A percentile compares a stretch with the other conserved stretches of the same genome.
These are phyloP conservation scores for Camponotus floridanus DNA, from an alignment of 1,140 invertebrate genomes.

Conservation along the genomic window DNA sequence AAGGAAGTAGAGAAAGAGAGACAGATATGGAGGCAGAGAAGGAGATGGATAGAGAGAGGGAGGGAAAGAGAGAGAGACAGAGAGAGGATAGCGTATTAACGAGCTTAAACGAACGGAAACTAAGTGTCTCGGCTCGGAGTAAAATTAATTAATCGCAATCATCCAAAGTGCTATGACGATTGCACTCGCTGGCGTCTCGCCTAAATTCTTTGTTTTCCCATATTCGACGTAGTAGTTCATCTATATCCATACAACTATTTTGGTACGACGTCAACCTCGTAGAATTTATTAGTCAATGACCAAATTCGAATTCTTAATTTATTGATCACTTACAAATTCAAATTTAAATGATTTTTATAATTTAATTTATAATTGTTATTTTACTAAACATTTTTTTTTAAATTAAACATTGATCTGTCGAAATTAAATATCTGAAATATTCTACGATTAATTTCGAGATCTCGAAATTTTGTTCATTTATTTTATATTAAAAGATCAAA, in stretches of 20 bases:
- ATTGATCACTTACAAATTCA: background rate
- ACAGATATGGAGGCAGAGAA: constrained; percentile 12
- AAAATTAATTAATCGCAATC: constrained; percentile 87
- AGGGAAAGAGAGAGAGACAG: constrained; percentile 40
- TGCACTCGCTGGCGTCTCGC: constrained; percentile 76
- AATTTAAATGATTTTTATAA: background rate
- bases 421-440: too few relatives aligned
- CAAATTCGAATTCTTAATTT: background rate
- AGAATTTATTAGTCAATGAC: constrained; percentile 2
- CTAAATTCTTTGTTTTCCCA: constrained; percentile 73
- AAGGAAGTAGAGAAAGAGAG: constrained; percentile 43
- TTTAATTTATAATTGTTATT: background rate
- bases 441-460: too few relatives aligned
- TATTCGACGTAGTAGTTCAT: constrained; percentile 41
- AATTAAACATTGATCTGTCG: background rate
- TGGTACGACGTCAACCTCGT: background rate
- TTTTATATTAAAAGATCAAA: too few relatives aligned
- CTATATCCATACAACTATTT: background rate
- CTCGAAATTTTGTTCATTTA: too few relatives aligned
- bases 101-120: constrained; percentile 86
- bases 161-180: constrained; percentile 81
- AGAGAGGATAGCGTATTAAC: constrained; percentile 73
- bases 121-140: constrained; percentile 85
- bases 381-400: too few relatives aligned
- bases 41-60: constrained; percentile 22